These are phyloP conservation scores for Podiceps cristatus DNA, from an alignment of 2,113 vertebrate species.

Conservation along the genomic window DNA sequence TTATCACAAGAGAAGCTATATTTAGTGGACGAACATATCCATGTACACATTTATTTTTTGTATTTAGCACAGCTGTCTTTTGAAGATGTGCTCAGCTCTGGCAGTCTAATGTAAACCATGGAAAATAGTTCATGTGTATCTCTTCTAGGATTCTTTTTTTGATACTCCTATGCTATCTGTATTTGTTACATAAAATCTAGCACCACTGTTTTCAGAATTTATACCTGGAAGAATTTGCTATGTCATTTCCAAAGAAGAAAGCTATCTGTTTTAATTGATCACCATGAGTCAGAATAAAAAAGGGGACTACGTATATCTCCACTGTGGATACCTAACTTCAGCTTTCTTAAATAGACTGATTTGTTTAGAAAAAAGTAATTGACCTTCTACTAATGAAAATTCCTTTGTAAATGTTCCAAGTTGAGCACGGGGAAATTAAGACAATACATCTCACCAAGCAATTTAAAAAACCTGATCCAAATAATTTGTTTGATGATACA, in stretches of 20 bases:
- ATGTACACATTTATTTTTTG: not conserved
- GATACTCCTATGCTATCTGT: not conserved
- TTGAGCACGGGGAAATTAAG: not conserved
- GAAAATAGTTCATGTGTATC: not conserved
- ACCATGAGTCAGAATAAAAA: not conserved
- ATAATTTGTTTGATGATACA: not conserved
- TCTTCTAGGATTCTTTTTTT: not conserved
- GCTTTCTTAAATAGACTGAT: not conserved
- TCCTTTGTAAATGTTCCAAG: not conserved
- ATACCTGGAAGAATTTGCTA: not conserved
- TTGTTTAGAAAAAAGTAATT: not conserved
- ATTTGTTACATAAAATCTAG: not conserved
- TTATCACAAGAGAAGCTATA: not conserved
- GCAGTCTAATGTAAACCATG: not conserved
- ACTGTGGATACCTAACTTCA: not conserved
- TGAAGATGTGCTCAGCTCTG: not conserved
- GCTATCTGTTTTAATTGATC: not conserved
- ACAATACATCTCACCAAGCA: not conserved
- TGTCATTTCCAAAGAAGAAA: not conserved
- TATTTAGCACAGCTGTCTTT: not conserved
- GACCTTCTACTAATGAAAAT: not conserved
- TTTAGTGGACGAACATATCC: not conserved
- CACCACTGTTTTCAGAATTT: not conserved
- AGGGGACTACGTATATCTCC: not conserved
- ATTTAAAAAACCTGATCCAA: not conserved